Evolutionary conservation across 1,140 invertebrate genomes (phyloP).

Genomic region (Drusus annulatus): DNA sequence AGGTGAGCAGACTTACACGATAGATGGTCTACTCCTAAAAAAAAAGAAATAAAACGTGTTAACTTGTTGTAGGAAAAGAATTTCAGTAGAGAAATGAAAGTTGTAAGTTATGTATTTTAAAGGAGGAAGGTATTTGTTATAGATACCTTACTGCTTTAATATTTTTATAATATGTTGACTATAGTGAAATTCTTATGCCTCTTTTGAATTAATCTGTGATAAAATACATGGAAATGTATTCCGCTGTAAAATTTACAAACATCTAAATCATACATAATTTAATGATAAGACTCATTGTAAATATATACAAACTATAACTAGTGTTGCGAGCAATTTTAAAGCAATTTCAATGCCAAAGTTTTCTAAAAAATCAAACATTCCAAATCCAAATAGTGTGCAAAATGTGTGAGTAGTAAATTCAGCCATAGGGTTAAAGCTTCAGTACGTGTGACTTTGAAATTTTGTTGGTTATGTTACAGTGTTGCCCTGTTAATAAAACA

Average conservation of each 20-base stretch:
- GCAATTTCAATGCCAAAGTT: conserved; percentile 30
- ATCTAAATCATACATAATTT: conserved; percentile 8
- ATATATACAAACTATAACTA: background rate
- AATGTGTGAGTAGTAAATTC: conserved; percentile 38
- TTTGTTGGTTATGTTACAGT: conserved; percentile 47
- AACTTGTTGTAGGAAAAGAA: conserved; percentile 42
- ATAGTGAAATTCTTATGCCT: conserved; percentile 9
- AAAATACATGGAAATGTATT: conserved; percentile 7
- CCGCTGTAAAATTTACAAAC: conserved; percentile 18
- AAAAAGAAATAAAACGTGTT: conserved; percentile 64
- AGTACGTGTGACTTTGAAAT: conserved; percentile 16
- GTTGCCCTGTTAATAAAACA: conserved; percentile 57
- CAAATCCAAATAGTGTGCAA: conserved; percentile 33
- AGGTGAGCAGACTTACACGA: conserved; percentile 69
- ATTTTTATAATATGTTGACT: conserved; percentile 9
- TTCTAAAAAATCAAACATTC: conserved; percentile 38
- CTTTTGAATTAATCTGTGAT: background rate
- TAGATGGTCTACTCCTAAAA: conserved; percentile 74
- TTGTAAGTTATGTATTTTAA: too few relatives aligned
- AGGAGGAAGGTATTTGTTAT: background rate
- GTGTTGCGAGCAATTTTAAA: conserved; percentile 26
- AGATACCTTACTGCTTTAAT: background rate
- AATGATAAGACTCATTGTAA: conserved; percentile 20
- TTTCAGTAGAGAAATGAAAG: background rate
- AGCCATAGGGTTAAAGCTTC: conserved; percentile 27